A percentile compares a stretch with the other conserved stretches of the same genome.
These are phyloP conservation scores for Melanotus villosus DNA, from an alignment of 2,888 invertebrate species.

Conservation along the genomic window DNA sequence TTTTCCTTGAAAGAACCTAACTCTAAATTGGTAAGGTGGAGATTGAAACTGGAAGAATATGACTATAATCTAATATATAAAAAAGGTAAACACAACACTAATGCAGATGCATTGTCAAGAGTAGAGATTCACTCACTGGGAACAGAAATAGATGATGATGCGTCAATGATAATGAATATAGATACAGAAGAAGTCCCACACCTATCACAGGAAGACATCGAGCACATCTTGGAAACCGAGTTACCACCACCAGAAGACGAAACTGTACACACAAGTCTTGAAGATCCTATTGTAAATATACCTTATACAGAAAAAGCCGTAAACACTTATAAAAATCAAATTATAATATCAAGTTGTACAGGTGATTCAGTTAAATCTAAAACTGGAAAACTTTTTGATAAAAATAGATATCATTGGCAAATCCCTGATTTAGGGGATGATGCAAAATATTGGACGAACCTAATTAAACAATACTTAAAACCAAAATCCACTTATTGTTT, in stretches of 20 bases:
- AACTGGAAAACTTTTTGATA: too few relatives aligned
- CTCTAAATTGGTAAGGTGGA: conserved; percentile 13
- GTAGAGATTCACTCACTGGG: not conserved
- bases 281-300: conserved; percentile 18
- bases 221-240: too few relatives aligned
- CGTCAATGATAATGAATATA: too few relatives aligned
- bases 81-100: conserved; percentile 5
- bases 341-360: not conserved
- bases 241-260: conserved; percentile 36
- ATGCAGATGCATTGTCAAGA: conserved; percentile 4
- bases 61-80: too few relatives aligned
- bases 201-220: too few relatives aligned
- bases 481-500: not conserved
- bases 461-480: not conserved
- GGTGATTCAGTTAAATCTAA: too few relatives aligned
- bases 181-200: too few relatives aligned
- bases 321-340: conserved; percentile 27
- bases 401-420: too few relatives aligned
- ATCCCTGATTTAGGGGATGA: too few relatives aligned
- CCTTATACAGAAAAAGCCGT: conserved; percentile 13
- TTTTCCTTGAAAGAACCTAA: conserved; percentile 32
- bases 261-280: conserved; percentile 17
- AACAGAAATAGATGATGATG: not conserved
- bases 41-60: conserved; percentile 32
- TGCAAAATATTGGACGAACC: too few relatives aligned